Base-by-base conservation (phyloP, 2,113 vertebrate species). In the Poeciliopsis occidentalis region DNA sequence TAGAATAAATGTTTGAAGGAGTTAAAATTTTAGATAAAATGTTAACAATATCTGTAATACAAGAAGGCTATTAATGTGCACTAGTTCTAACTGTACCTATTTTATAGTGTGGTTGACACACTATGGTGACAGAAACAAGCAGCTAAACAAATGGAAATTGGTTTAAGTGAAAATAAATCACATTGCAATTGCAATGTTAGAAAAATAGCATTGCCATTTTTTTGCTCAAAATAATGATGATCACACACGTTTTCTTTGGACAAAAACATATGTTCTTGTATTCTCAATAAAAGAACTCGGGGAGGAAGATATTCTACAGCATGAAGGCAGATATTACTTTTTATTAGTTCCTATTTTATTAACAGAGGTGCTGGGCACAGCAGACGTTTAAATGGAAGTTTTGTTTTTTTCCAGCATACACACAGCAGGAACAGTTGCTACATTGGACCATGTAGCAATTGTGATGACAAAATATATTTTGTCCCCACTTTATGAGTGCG, bases 381-480 rank as follows among this genome's bases (percentile, higher is more conserved):
- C 10, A 37, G 10, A 37, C 34, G 10, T 12, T 37, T 37, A 37
- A 37, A 37, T 41, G 12, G 12, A 41, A 41, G 39, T 41, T 41
- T 41, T 41, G 39, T 41, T 41, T 41, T 41, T 41, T 13, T 41
- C 39, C 39, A 41, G 39, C 13, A 41, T 41, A 15, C 12, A 41
- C 12, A 12, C 12, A 13, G 39, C 12, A 4, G 39, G 13, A 41
- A 41, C 13, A 41, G 12, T 41, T 41, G 62, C 68, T 79, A 29
- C 47, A 60, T 62, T 51, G 66, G 19, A 44, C 51, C 76, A 67
- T 37, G 34, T 37, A 11, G 34, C 34, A 37, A 12, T 10, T 37
- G 34, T 37, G 34, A 11, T 37, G 51, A 83, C 79, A 82, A 82
- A 84, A 81, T 85, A 85, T 85, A 76, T 8, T 63, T 71, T 70